phyloP scores from a whole-genome alignment of 2,797 vertebrate genomes.

The Apogon hyalosoma region DNA sequence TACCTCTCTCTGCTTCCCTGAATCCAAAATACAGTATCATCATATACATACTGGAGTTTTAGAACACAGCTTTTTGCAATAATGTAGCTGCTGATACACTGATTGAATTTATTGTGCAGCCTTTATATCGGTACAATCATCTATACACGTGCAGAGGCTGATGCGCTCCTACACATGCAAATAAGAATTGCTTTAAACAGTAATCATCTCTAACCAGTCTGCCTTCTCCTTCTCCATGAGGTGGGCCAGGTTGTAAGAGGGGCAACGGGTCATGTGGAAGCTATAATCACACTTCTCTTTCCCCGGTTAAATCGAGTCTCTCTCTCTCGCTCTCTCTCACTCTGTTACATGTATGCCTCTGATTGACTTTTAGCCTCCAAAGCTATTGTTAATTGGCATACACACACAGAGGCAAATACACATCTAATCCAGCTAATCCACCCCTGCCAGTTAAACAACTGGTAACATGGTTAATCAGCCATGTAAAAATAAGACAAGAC shows the following conservation, averaged over 20 bases:
- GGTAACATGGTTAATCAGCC: slow-evolving; percentile 80
- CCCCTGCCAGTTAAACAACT: slow-evolving; percentile 70
- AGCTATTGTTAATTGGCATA: slow-evolving; percentile 62
- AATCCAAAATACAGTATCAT: too few relatives aligned
- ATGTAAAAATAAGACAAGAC: slow-evolving; percentile 80
- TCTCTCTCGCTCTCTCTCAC: slow-evolving; percentile 39
- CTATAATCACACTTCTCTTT: slow-evolving; percentile 29
- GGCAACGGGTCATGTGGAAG: slow-evolving; percentile 13
- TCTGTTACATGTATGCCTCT: slow-evolving; percentile 47
- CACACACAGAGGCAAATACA: slow-evolving; percentile 28
- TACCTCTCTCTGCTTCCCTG: too few relatives aligned
- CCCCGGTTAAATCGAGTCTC: slow-evolving; percentile 13
- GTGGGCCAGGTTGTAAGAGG: neutral
- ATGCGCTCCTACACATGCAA: neutral
- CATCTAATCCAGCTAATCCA: slow-evolving; percentile 79
- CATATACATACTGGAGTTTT: too few relatives aligned
- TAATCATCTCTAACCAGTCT: slow-evolving; percentile 1
- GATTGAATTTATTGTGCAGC: too few relatives aligned
- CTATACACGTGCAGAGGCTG: too few relatives aligned
- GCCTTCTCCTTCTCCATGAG: neutral
- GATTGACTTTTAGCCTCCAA: slow-evolving; percentile 68
- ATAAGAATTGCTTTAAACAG: neutral
- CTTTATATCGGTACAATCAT: neutral
- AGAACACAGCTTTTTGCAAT: too few relatives aligned
- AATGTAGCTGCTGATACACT: too few relatives aligned